Evolutionary conservation across 2,888 invertebrate species (phyloP).

Genomic region (Eurytoma californica): DNA sequence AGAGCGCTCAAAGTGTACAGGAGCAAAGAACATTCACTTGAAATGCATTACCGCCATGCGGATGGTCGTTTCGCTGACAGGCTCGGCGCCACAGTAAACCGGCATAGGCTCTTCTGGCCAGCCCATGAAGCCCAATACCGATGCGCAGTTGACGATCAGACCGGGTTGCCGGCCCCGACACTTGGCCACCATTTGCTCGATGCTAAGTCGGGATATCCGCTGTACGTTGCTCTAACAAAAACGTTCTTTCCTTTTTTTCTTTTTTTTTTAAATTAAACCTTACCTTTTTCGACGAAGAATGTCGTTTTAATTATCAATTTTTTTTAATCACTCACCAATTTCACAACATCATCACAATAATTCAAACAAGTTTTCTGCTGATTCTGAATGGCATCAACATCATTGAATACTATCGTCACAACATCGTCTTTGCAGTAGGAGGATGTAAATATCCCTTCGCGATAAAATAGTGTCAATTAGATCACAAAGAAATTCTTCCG

Average conservation of each 20-base stretch:
- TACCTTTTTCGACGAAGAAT: no score
- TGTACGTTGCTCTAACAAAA: slow-evolving; percentile 57
- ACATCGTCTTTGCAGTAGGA: slow-evolving; percentile 55
- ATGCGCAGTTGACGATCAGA: slow-evolving; percentile 80
- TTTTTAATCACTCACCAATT: slow-evolving; percentile 11
- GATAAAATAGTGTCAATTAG: not conserved
- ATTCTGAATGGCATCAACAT: slow-evolving; percentile 59
- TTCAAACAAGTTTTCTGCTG: not conserved
- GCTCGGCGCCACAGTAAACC: slow-evolving; percentile 62
- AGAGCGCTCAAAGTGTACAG: no score
- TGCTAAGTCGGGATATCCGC: slow-evolving; percentile 62
- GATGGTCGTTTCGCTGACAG: slow-evolving; percentile 60
- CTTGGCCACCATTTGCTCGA: slow-evolving; percentile 68
- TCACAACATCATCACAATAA: not conserved
- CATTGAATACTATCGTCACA: slow-evolving; percentile 62
- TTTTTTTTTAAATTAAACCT: no score
- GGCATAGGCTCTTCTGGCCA: slow-evolving; percentile 61
- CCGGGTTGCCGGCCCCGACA: slow-evolving; percentile 76
- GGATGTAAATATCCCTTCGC: slow-evolving; percentile 57
- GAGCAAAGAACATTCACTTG: not conserved
- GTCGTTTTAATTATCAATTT: no score
- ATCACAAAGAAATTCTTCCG: not conserved
- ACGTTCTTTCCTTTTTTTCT: no score
- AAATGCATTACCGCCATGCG: slow-evolving; percentile 59
- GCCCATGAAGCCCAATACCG: slow-evolving; percentile 77